Evolutionary conservation across 2,797 vertebrate genomes (phyloP).

Genomic region (Coracias cyanogaster): DNA sequence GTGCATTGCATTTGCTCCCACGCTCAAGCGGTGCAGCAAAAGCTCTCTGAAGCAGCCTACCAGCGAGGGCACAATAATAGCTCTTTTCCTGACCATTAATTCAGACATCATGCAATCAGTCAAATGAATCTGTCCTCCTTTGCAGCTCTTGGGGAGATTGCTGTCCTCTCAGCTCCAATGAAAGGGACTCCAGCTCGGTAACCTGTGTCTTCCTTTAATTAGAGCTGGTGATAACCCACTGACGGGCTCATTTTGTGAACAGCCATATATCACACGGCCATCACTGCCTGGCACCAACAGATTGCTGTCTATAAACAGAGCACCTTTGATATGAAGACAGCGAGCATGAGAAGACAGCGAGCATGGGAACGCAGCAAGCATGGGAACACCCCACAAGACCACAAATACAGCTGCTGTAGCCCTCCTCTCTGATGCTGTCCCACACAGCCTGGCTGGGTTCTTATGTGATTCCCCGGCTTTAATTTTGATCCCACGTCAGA

Average conservation of each 20-base stretch:
- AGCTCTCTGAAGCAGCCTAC: constrained; percentile 72
- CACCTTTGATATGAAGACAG: constrained; percentile 84
- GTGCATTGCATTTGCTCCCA: neutral
- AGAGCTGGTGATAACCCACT: constrained; percentile 78
- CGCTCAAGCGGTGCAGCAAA: constrained; percentile 61
- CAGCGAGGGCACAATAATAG: constrained; percentile 71
- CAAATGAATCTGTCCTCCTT: constrained; percentile 77
- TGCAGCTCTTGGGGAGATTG: constrained; percentile 76
- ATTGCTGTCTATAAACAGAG: constrained; percentile 85
- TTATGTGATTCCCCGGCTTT: constrained; percentile 79
- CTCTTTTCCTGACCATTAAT: constrained; percentile 83
- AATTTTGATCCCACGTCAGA: constrained; percentile 82
- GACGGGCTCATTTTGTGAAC: constrained; percentile 81
- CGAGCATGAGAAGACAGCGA: constrained; percentile 67
- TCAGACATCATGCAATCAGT: constrained; percentile 78
- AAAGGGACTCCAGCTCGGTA: constrained; percentile 72
- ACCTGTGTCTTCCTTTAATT: constrained; percentile 83
- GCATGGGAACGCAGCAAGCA: constrained; percentile 63
- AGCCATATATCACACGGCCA: constrained; percentile 82
- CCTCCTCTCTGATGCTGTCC: constrained; percentile 75
- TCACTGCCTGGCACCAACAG: constrained; percentile 80
- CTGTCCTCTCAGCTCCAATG: constrained; percentile 81
- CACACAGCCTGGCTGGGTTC: constrained; percentile 58
- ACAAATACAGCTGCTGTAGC: constrained; percentile 73
- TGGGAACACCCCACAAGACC: constrained; percentile 73